Conservation (phyloP, 2,797 vertebrate genomes). For the Anisognathus igniventris region DNA sequence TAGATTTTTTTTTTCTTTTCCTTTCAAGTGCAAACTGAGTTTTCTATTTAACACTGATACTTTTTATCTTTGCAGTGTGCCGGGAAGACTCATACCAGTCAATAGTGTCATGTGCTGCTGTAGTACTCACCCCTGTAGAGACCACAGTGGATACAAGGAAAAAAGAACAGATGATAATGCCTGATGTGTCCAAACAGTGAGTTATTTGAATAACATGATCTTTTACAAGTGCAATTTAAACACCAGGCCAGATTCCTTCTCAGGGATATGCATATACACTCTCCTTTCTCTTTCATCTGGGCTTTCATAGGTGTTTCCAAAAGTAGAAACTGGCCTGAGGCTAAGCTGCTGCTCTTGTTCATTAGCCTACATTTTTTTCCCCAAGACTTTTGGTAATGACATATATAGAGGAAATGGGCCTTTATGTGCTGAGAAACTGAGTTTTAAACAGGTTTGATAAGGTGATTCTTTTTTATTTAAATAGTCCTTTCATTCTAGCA, state of each 20-base stretch:
- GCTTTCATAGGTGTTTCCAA: not conserved
- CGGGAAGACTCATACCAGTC: conserved; percentile 93
- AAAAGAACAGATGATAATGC: conserved; percentile 74
- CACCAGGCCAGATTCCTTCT: not conserved
- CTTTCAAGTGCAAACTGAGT: not conserved
- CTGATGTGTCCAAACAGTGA: conserved; percentile 85
- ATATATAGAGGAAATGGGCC: not conserved
- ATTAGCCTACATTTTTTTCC: not conserved
- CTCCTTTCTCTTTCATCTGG: not conserved
- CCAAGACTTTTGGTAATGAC: not conserved
- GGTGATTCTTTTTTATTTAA: not conserved
- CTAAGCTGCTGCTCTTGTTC: not conserved
- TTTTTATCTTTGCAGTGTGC: conserved; percentile 79
- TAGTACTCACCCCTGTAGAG: conserved; percentile 84
- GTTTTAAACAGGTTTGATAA: not conserved
- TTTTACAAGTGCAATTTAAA: not conserved
- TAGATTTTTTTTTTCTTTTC: not conserved
- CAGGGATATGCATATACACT: not conserved
- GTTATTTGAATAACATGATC: not conserved
- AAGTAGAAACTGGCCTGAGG: not conserved
- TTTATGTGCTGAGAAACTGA: not conserved
- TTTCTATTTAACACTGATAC: not conserved
- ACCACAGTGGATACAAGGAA: conserved; percentile 74
- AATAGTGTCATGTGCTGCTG: conserved; percentile 87
- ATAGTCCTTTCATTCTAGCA: not conserved